Conservation (phyloP, 2,888 invertebrate genomes). For the Scaeva pyrastri region DNA sequence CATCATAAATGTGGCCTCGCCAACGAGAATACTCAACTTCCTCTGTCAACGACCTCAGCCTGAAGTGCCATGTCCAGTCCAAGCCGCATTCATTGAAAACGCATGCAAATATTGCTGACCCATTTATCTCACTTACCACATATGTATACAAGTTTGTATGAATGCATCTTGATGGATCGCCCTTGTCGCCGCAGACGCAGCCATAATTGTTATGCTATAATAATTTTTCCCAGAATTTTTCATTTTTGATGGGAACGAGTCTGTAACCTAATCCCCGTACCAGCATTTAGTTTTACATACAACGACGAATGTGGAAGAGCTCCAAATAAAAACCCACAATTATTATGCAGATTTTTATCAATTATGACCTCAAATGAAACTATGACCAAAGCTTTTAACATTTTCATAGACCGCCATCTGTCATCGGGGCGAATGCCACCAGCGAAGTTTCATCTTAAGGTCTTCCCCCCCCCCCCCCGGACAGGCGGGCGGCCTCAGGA, state of each 20-base stretch:
- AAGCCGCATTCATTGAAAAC: slow-evolving; percentile 30
- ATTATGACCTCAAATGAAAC: slow-evolving; percentile 50
- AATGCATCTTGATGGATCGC: not conserved
- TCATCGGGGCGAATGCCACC: slow-evolving; percentile 61
- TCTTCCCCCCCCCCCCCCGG: not conserved
- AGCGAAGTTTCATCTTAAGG: slow-evolving; percentile 23
- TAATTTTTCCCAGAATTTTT: slow-evolving; percentile 25
- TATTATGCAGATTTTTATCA: slow-evolving; percentile 63
- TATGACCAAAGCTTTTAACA: slow-evolving; percentile 57
- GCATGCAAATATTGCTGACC: slow-evolving; percentile 53
- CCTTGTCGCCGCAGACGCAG: slow-evolving; percentile 17
- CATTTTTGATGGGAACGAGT: not conserved
- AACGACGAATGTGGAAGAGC: not conserved
- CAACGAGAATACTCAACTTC: slow-evolving; percentile 19
- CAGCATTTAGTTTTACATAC: slow-evolving; percentile 5
- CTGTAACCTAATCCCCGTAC: slow-evolving; percentile 30
- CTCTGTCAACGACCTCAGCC: slow-evolving; percentile 26
- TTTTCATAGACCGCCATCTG: slow-evolving; percentile 49
- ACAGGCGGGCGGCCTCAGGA: not conserved
- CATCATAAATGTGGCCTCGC: not conserved
- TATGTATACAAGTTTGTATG: not conserved
- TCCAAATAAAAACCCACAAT: slow-evolving; percentile 54
- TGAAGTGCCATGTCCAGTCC: not conserved
- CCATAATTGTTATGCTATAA: not conserved
- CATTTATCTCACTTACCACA: slow-evolving; percentile 68